Evolutionary conservation across 2,113 vertebrate species (phyloP).

Genomic region (Xenopus borealis): DNA sequence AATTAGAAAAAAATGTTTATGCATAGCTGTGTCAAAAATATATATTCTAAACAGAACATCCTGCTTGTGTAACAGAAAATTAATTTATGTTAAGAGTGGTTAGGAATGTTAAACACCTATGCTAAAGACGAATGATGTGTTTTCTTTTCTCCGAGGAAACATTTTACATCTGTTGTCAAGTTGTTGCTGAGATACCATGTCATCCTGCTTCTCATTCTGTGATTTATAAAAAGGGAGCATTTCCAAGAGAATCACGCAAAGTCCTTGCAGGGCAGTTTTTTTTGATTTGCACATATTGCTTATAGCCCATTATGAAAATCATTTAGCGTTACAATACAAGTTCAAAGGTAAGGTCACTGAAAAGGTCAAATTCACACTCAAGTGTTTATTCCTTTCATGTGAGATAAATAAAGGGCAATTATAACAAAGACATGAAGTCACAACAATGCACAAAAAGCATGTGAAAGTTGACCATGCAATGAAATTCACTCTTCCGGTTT

Average conservation of each 20-base stretch:
- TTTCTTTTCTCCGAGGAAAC: slow-evolving; percentile 57
- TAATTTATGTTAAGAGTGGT: slow-evolving; percentile 63
- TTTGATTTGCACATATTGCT: slow-evolving; percentile 37
- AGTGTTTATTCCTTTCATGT: neutral
- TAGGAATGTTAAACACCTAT: slow-evolving; percentile 67
- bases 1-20: slow-evolving; percentile 31
- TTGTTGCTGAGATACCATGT: slow-evolving; percentile 67
- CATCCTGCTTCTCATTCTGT: slow-evolving; percentile 57
- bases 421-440: neutral
- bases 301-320: slow-evolving; percentile 35
- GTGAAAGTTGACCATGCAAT: too few species aligned
- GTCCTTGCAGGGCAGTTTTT: slow-evolving; percentile 51
- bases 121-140: slow-evolving; percentile 57
- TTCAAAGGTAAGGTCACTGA: slow-evolving; percentile 23
- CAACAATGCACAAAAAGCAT: too few species aligned
- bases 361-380: slow-evolving; percentile 5
- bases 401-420: neutral
- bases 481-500: too few species aligned
- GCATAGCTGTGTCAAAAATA: slow-evolving; percentile 37
- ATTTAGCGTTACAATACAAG: slow-evolving; percentile 29
- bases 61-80: slow-evolving; percentile 61
- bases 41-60: slow-evolving; percentile 46
- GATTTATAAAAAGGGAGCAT: slow-evolving; percentile 65
- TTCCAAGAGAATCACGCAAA: slow-evolving; percentile 54
- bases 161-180: slow-evolving; percentile 69